A percentile compares a stretch with the other conserved stretches of the same genome.
phyloP scores from a whole-genome alignment of 2,797 vertebrate genomes.

The Otolemur crassicaudatus region DNA sequence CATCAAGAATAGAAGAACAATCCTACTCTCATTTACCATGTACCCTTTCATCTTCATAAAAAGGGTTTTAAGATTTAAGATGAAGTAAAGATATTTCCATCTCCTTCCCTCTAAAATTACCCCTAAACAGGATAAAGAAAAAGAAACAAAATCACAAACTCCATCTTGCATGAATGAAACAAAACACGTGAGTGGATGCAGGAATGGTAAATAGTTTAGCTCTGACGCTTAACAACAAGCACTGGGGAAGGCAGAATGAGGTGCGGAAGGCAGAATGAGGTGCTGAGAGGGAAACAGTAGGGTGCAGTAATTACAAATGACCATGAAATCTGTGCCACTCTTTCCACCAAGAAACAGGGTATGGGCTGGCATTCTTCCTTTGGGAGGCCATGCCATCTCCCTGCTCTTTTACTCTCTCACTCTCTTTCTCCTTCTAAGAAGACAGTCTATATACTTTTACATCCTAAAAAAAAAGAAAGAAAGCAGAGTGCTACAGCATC shows the following conservation, averaged over 20 bases:
- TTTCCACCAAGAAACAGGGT: background rate
- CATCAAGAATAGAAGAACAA: background rate
- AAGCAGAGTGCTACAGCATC: background rate
- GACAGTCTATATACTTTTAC: too few relatives aligned
- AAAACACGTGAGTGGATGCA: background rate
- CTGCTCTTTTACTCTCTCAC: too few relatives aligned
- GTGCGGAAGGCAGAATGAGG: background rate
- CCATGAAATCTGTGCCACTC: background rate
- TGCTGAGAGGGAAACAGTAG: background rate
- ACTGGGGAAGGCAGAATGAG: background rate
- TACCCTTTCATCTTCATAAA: background rate
- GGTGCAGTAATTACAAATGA: background rate
- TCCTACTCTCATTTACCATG: background rate
- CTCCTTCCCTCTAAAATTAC: conserved; percentile 14
- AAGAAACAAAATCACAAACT: conserved; percentile 41
- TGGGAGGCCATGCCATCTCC: too few relatives aligned
- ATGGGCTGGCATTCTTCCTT: too few relatives aligned
- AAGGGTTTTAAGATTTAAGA: background rate
- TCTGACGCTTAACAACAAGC: background rate
- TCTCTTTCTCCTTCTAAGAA: too few relatives aligned
- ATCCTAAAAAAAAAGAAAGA: too few relatives aligned
- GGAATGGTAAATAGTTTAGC: background rate
- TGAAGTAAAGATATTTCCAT: conserved; percentile 6
- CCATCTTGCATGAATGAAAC: background rate
- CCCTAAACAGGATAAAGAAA: background rate